Base-by-base conservation (phyloP, 1,140 invertebrate species). In the Monomorium pharaonis region DNA sequence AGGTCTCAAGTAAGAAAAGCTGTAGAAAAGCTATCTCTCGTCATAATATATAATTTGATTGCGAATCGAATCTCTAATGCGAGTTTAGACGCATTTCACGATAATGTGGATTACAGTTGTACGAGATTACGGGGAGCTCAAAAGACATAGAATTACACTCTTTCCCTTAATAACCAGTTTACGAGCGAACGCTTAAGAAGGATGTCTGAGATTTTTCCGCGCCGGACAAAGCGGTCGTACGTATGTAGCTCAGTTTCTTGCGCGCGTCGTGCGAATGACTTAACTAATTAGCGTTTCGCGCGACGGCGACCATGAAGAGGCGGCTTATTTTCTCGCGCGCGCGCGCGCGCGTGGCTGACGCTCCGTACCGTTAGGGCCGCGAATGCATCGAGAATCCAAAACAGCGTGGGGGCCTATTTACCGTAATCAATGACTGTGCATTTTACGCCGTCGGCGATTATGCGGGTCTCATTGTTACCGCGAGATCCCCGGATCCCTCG, bases 371-470 rank as follows among this genome's bases (percentile, higher is more conserved):
- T 89, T 89, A 89, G 54, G 49, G 21, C 33, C 49, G 54, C 42
- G 30, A 74, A 56, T 12, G 51, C 33, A 87, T 81, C 84, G 84
- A 76, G 88, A 90, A 91, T 91, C 69, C 76, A 83, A 85, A 89
- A 90, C 90, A 91, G 90, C 67, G 84, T 87, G 70, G 88, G n/a
- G 80, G 72, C 87, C 80, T 85, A 80, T 88, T 84, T 60, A 58
- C 49, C 47, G 84, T 90, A 87, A 89, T 89, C 85, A 84, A 89
- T 88, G 88, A 88, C 65, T 69, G 14, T 42, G 81, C 54, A n/a
- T 69, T 78, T 83, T 65, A 30, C 12, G 9, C 56, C 47, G 69
- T 47, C 44, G 78, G 21, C 70, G 70, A 83, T 88, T 70, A 30
- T 74, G 37, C 47, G 54, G 78, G 60, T 24, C 69, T 62, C 80